A percentile compares a stretch with the other conserved stretches of the same genome.
Evolutionary conservation across 2,113 vertebrate species (phyloP).

Genomic region (Hystrix cristata): DNA sequence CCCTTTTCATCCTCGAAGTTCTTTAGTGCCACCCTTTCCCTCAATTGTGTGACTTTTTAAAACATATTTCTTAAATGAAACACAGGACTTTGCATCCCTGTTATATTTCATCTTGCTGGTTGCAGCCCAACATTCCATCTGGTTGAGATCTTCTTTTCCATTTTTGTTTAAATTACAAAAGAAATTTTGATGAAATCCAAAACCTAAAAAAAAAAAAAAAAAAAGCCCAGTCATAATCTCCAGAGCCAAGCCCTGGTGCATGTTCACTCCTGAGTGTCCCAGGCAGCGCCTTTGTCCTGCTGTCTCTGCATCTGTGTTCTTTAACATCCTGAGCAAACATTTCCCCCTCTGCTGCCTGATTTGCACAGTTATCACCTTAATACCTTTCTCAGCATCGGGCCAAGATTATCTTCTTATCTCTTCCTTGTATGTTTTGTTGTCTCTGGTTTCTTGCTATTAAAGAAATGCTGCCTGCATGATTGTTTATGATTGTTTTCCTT

Average conservation of each 20-base stretch:
- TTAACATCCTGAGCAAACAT: neutral
- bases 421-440: neutral
- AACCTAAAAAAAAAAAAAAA: conserved; percentile 62
- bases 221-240: conserved; percentile 41
- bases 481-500: neutral
- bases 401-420: neutral
- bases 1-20: neutral
- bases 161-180: conserved; percentile 74
- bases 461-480: neutral
- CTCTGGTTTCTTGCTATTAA: conserved; percentile 27
- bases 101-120: conserved; percentile 69
- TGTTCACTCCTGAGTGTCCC: accelerated
- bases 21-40: neutral
- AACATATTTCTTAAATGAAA: conserved; percentile 74
- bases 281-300: neutral
- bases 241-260: neutral
- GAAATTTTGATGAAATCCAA: conserved; percentile 66
- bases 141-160: conserved; percentile 75
- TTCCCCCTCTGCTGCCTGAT: neutral
- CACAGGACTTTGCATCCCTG: conserved; percentile 50
- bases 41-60: conserved; percentile 35
- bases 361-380: neutral
- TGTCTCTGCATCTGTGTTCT: neutral
- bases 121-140: conserved; percentile 76
- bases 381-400: neutral